Conservation (phyloP, 2,113 vertebrate species). For the Lagopus leucura region DNA sequence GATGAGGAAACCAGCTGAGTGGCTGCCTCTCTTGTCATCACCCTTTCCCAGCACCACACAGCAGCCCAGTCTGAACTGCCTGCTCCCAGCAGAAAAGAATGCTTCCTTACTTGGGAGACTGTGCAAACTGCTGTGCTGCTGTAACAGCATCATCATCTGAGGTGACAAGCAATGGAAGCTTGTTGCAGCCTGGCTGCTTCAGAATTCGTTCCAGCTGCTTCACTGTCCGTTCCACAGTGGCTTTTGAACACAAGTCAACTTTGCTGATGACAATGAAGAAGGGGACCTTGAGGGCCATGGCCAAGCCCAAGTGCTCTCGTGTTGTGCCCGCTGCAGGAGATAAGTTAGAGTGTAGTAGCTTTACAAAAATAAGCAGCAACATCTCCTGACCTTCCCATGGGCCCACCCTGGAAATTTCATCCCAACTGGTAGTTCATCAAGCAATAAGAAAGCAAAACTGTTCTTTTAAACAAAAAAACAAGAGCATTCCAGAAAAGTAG, state of each 20-base stretch:
- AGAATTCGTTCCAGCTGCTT: constrained; percentile 94
- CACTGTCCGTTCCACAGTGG: constrained; percentile 93
- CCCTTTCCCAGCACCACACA: background rate
- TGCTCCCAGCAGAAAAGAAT: background rate
- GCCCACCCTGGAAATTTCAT: background rate
- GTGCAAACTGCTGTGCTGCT: constrained; percentile 95
- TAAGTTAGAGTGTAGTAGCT: background rate
- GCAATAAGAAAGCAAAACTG: background rate
- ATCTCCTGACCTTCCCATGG: background rate
- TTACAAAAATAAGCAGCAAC: no score
- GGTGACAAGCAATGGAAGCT: constrained; percentile 90
- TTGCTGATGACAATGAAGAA: constrained; percentile 99
- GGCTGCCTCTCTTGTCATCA: background rate
- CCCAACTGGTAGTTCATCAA: background rate
- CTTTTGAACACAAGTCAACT: constrained; percentile 91
- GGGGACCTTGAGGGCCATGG: constrained; percentile 96
- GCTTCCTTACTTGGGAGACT: constrained; percentile 89
- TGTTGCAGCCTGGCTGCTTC: constrained; percentile 97
- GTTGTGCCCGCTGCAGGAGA: constrained; percentile 90
- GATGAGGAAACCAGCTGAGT: background rate
- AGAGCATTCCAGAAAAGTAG: background rate
- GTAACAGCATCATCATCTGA: constrained; percentile 93
- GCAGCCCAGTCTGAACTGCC: background rate
- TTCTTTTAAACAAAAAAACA: background rate
- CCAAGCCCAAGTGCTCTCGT: constrained; percentile 93